Evolutionary conservation across 2,888 invertebrate genomes (phyloP).

Genomic region (Melanostoma mellinum): DNA sequence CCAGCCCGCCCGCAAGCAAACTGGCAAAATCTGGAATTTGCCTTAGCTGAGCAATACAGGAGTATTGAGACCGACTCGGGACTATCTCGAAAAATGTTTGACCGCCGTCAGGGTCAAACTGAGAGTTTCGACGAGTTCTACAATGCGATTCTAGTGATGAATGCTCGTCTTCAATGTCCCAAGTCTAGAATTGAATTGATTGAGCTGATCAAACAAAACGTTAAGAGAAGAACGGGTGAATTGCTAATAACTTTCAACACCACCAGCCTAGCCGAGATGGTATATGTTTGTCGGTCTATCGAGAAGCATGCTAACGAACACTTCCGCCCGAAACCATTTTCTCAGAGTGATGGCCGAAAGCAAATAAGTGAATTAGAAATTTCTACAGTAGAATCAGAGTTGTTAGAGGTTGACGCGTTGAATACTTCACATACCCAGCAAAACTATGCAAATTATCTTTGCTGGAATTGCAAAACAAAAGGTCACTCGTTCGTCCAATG

Average conservation of each 20-base stretch:
- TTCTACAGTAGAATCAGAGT: too few relatives aligned
- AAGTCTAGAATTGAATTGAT: neutral
- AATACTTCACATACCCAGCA: too few relatives aligned
- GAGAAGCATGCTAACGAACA: too few relatives aligned
- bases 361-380: too few relatives aligned
- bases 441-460: neutral
- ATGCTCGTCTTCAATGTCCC: neutral
- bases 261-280: neutral
- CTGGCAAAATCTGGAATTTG: too few relatives aligned
- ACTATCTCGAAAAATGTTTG: neutral
- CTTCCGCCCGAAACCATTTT: too few relatives aligned
- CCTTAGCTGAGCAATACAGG: too few relatives aligned
- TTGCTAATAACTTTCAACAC: neutral
- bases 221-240: neutral
- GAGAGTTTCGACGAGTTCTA: neutral
- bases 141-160: neutral
- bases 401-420: too few relatives aligned
- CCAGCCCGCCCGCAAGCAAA: too few relatives aligned
- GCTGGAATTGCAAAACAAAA: constrained; percentile 5
- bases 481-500: neutral
- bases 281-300: neutral
- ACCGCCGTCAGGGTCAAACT: neutral
- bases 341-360: too few relatives aligned
- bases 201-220: neutral
- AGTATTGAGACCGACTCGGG: neutral